Conservation (phyloP, 2,888 invertebrate species). For the Digitonthophagus gazella region DNA sequence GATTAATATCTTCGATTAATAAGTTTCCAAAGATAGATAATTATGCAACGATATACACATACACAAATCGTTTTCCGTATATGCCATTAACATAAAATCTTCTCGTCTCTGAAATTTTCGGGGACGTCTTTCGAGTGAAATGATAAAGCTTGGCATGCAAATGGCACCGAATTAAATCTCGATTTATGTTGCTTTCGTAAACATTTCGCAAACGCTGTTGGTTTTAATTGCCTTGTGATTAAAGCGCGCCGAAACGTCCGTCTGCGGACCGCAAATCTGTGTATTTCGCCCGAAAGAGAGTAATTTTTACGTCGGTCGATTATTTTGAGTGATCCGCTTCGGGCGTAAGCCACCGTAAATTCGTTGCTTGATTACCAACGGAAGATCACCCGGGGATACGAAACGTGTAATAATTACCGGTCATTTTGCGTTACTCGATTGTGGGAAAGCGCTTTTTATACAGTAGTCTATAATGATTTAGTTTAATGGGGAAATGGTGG, state of each 20-base stretch:
- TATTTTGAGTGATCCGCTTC: not conserved
- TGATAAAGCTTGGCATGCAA: not conserved
- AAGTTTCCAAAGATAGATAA: too few relatives aligned
- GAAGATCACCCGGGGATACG: not conserved
- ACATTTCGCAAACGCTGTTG: not conserved
- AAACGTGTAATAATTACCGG: not conserved
- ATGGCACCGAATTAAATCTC: not conserved
- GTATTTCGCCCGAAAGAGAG: too few relatives aligned
- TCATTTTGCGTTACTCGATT: not conserved
- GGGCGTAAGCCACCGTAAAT: not conserved
- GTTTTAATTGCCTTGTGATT: not conserved
- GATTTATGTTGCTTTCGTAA: not conserved
- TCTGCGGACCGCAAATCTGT: not conserved
- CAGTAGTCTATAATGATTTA: not conserved
- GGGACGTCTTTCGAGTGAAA: not conserved
- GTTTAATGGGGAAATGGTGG: too few relatives aligned
- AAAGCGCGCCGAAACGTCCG: not conserved
- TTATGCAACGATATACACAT: not conserved
- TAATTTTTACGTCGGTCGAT: not conserved
- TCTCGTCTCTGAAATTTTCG: too few relatives aligned
- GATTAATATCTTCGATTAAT: not conserved
- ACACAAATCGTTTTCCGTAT: not conserved
- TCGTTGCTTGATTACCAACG: not conserved
- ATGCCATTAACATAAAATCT: not conserved
- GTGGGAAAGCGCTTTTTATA: not conserved